Conservation (phyloP, 2,888 invertebrate species). For the Pammene aurita region DNA sequence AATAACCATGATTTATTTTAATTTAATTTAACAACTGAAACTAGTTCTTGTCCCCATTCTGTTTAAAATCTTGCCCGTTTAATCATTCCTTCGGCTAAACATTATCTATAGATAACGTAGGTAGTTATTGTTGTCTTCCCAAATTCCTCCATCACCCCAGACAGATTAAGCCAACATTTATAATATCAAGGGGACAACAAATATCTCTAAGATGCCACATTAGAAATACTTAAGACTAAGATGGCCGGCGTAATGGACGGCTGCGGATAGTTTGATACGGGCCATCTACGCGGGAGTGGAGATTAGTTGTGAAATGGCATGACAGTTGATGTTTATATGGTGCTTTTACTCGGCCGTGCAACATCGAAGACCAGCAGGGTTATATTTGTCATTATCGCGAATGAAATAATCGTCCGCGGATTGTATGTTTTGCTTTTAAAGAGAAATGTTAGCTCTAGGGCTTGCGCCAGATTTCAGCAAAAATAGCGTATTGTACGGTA, state of each 20-base stretch:
- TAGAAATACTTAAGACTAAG: constrained; percentile 41
- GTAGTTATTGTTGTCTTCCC: neutral
- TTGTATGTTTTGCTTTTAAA: too few relatives aligned
- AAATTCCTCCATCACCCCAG: neutral
- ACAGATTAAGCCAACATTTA: constrained; percentile 25
- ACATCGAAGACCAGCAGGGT: too few relatives aligned
- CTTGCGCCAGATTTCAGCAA: too few relatives aligned
- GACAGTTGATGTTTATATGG: constrained; percentile 1
- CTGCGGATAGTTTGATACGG: constrained; percentile 56
- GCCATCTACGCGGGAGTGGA: constrained; percentile 11
- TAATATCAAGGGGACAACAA: constrained; percentile 26
- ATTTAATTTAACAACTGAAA: too few relatives aligned
- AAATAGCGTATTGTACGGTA: too few relatives aligned
- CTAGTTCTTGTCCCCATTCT: neutral
- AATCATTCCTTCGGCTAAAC: neutral
- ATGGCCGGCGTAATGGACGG: constrained; percentile 53
- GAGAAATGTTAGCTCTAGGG: too few relatives aligned
- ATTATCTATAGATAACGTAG: neutral
- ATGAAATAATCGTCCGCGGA: too few relatives aligned
- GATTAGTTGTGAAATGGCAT: constrained; percentile 30
- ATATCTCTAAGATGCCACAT: constrained; percentile 23
- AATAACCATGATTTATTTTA: too few relatives aligned
- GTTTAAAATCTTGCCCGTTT: neutral
- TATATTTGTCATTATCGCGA: too few relatives aligned
- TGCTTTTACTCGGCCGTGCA: neutral